Evolutionary conservation across 2,888 invertebrate genomes (phyloP).

Genomic region (Hirtodrosophila duncani): DNA sequence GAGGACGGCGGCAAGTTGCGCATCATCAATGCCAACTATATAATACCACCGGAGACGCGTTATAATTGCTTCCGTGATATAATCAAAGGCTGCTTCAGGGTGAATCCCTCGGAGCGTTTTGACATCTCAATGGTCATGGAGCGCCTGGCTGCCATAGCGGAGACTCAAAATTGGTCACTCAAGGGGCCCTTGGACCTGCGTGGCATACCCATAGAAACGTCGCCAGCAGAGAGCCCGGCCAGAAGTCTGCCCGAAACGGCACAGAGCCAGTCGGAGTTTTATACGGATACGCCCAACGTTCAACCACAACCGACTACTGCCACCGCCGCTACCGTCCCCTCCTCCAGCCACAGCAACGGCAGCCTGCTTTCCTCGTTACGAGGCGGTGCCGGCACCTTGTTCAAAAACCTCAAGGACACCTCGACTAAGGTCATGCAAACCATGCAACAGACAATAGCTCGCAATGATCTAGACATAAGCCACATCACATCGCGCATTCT

Average conservation of each 20-base stretch:
- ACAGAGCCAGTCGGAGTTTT: slow-evolving; percentile 61
- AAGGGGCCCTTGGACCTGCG: slow-evolving; percentile 83
- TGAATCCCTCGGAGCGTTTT: slow-evolving; percentile 90
- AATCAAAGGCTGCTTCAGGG: slow-evolving; percentile 89
- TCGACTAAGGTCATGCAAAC: slow-evolving; percentile 98
- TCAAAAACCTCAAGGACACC: slow-evolving; percentile 96
- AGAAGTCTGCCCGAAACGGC: slow-evolving; percentile 35
- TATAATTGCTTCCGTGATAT: slow-evolving; percentile 92
- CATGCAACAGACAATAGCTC: slow-evolving; percentile 93
- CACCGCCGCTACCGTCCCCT: slow-evolving; percentile 20
- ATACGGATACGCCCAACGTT: slow-evolving; percentile 50
- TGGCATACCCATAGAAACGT: slow-evolving; percentile 74
- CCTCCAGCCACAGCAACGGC: slow-evolving; percentile 76
- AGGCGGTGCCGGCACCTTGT: slow-evolving; percentile 94
- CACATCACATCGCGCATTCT: slow-evolving; percentile 94
- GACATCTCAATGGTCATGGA: slow-evolving; percentile 89
- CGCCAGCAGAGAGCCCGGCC: slow-evolving; percentile 58
- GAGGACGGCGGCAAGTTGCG: slow-evolving; percentile 97
- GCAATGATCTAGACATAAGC: slow-evolving; percentile 93
- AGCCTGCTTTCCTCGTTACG: slow-evolving; percentile 91
- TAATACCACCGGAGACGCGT: slow-evolving; percentile 88
- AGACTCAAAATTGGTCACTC: slow-evolving; percentile 89
- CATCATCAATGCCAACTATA: slow-evolving; percentile 97
- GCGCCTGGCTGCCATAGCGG: slow-evolving; percentile 91
- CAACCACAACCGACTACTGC: slow-evolving; percentile 21